Evolutionary conservation across 2,797 vertebrate species (phyloP), one percentile per base, ranked within the genome.

Genomic region (Syndactyla subalaris): DNA sequence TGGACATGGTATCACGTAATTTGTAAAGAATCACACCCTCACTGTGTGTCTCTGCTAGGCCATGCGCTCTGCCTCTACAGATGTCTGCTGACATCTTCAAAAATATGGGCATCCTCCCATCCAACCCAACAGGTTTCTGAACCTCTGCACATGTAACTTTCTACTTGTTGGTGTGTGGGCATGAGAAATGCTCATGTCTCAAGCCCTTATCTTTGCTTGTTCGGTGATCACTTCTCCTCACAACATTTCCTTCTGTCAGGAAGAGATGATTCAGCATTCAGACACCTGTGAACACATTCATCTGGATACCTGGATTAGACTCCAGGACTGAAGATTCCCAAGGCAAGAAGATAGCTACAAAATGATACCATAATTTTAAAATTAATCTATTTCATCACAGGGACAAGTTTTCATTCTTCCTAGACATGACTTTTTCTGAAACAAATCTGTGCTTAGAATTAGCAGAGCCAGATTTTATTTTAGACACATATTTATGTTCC

Each of bases 141-240:
- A 46, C 30, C 68, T 10, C 41, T 94, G 88, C 45, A 39, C 7
- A 14, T 8, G 22, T 62, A 65, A 49, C 49, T 88, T 86, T 51
- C 30, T 65, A 20, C 21, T 58, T 21, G 3, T 15, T 83, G 54
- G 14, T 0, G 0, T 80, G 57, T 90, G 38, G 23, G 17, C 73
- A 65, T 43, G 49, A 84, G 41, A 81, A 86, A 65, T 14, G 34
- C 63, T 58, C 4, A 20, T 10, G 2, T 89, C 41, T 65, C 23
- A 49, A 11, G 61, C 71, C n/a, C 58, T 89, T 89, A 78, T 92
- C 78, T 95, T 67, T 88, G 27, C 61, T 93, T 83, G 32, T 41
- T 88, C 9, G 24, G 45, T 71, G 83, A 74, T 75, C 66, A 17
- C 8, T 34, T 59, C 29, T 87, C 34, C 55, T 76, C 5, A 3